These are phyloP conservation scores for Camptogramma bilineatum DNA, from an alignment of 2,888 invertebrate genomes.

Conservation along the genomic window DNA sequence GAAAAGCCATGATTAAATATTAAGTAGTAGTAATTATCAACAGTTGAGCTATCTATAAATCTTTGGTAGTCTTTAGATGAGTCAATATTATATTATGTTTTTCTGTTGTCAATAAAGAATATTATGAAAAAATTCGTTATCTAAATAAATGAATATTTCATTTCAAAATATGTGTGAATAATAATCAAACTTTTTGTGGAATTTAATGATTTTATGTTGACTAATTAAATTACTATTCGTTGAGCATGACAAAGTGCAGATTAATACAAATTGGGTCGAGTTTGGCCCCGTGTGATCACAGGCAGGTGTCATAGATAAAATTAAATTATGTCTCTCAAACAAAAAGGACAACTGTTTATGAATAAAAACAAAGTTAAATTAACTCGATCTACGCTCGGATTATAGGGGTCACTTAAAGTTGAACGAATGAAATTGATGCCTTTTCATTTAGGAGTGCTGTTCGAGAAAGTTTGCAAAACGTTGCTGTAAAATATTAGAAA, in stretches of 20 bases:
- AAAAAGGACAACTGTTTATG: constrained; percentile 54
- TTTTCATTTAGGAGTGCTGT: constrained; percentile 25
- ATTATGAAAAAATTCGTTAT: no score
- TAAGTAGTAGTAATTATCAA: no score
- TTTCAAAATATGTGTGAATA: no score
- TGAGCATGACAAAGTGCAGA: constrained; percentile 26
- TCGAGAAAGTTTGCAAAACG: constrained; percentile 7
- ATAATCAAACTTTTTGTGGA: no score
- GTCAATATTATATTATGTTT: no score
- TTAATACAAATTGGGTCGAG: constrained; percentile 32
- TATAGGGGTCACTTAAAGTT: constrained; percentile 36
- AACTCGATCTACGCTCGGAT: constrained; percentile 42
- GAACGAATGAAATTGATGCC: constrained; percentile 33
- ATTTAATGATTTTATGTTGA: background rate
- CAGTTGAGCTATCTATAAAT: no score
- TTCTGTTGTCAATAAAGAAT: no score
- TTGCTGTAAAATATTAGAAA: background rate
- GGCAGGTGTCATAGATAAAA: constrained; percentile 53
- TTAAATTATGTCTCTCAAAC: constrained; percentile 54
- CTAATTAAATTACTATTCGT: constrained; percentile 1
- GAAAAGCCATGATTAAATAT: no score
- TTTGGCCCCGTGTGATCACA: constrained; percentile 45
- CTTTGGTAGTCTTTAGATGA: no score
- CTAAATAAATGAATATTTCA: no score
- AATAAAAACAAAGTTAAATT: constrained; percentile 50